phyloP scores from a whole-genome alignment of 2,888 invertebrate species.

The Dinocampus coccinellae region DNA sequence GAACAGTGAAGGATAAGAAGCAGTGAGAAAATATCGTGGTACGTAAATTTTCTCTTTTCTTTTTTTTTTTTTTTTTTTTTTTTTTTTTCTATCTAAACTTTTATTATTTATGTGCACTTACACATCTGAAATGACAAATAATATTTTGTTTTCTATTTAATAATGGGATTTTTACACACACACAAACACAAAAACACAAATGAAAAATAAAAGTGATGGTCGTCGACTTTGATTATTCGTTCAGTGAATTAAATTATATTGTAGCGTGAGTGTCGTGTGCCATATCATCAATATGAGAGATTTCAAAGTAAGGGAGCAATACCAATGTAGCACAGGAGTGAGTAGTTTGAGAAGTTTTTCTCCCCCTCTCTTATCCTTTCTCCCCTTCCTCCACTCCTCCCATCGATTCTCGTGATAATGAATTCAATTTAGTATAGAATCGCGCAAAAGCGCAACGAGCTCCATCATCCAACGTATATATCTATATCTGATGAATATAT shows the following conservation, averaged over 20 bases:
- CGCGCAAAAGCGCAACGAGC: constrained; percentile 66
- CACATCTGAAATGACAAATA: background rate
- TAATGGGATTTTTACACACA: background rate
- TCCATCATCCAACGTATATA: constrained; percentile 31
- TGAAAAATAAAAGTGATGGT: constrained; percentile 19
- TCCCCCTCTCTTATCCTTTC: too few relatives aligned
- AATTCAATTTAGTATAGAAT: constrained; percentile 64
- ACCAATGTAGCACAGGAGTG: constrained; percentile 23
- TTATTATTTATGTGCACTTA: background rate
- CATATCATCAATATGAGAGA: background rate
- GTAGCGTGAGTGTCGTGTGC: background rate
- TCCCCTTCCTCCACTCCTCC: background rate
- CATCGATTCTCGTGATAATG: constrained; percentile 59
- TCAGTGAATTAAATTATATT: constrained; percentile 34
- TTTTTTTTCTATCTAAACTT: too few relatives aligned
- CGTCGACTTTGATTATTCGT: constrained; percentile 33
- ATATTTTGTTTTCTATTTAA: background rate
- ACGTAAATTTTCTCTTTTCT: background rate
- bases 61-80: too few relatives aligned
- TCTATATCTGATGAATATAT: background rate
- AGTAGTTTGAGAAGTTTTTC: too few relatives aligned
- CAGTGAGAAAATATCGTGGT: background rate
- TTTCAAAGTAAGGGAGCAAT: constrained; percentile 1
- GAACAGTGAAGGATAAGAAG: background rate
- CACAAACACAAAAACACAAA: background rate